Base-by-base conservation (phyloP, 2,113 vertebrate species). In the Phrynosoma blainvillii region DNA sequence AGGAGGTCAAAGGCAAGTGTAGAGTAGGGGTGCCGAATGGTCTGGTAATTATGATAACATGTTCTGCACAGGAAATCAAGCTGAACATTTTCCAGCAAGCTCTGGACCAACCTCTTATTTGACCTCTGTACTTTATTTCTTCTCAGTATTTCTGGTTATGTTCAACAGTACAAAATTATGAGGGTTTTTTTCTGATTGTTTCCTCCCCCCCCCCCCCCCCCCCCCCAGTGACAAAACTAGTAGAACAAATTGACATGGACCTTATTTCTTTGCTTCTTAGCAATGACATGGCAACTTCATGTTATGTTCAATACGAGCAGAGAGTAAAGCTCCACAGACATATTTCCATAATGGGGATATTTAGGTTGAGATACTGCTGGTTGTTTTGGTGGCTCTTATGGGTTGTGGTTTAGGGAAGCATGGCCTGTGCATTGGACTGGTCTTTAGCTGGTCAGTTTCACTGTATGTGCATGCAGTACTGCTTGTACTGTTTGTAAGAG, bases 51-150 rank as follows among this genome's bases (percentile, higher is more conserved):
- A 59, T 1, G 4, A 77, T 56, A 91, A 85, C 79, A 84, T 84
- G 85, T 88, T 86, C 84, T 78, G 85, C 79, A 91, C 92, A 91
- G 90, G 90, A 92, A 94, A 93, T 52, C 30, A 87, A 40, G 91
- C 56, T 52, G 82, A 73, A 66, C 88, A 30, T 25, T 42, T 62
- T 77, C 27, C 54, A 6, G n/a, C 86, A 23, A 83, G 8, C 12
- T 80, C 78, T 54, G 88, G 66, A 42, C 84, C 77, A 87, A 42
- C 56, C 12, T 75, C 54, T 82, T 82, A 65, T 82, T 65, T 75
- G 75, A 82, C 27, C 11, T 73, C 47, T 73, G 13, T 68, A 10
- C 7, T 73, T 80, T 27, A 66, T 80, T 56, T 27, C 66, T 32
- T 59, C 14, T 30, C 10, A n/a, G 32, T 74, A 66, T 73, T 54